Percentiles rank a stretch among this genome's conserved stretches.
Conservation (phyloP, 53 echinoderm and acorn worm species). For the Luidia sarsii region DNA sequence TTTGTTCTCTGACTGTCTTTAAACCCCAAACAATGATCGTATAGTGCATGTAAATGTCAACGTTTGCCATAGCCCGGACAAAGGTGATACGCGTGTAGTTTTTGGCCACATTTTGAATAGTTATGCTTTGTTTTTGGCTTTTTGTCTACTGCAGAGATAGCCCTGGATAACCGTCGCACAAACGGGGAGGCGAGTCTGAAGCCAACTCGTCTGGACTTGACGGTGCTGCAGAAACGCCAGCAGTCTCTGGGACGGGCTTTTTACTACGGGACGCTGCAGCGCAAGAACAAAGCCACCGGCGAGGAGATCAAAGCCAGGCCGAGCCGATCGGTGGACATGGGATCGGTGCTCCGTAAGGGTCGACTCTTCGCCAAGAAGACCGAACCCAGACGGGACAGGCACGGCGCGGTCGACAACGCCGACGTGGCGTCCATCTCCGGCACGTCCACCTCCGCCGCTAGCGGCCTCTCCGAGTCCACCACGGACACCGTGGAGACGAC, state of each 20-base stretch:
- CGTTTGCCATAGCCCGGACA: too few species aligned
- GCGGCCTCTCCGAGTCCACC: conserved; percentile 13
- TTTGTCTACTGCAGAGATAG: conserved; percentile 10
- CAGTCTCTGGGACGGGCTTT: conserved; percentile 32
- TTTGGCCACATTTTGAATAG: too few species aligned
- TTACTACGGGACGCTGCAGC: conserved; percentile 36
- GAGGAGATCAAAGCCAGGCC: conserved; percentile 15
- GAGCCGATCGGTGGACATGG: neutral
- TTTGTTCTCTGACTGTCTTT: too few species aligned
- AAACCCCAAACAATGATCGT: too few species aligned
- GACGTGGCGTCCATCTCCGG: conserved; percentile 19
- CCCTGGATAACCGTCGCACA: neutral
- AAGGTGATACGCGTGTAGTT: too few species aligned
- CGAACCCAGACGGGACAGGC: conserved; percentile 3
- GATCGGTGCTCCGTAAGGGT: neutral
- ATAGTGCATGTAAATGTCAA: too few species aligned
- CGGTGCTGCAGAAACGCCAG: conserved; percentile 17
- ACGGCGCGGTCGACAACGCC: neutral
- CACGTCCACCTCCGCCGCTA: conserved; percentile 27
- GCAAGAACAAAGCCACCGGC: neutral
- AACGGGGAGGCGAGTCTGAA: neutral
- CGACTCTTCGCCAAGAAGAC: conserved; percentile 21
- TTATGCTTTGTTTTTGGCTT: neutral
- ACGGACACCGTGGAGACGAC: neutral
- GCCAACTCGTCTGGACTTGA: neutral